These are phyloP conservation scores for Ochotona curzoniae DNA, from an alignment of 2,113 vertebrate genomes.

Conservation along the genomic window DNA sequence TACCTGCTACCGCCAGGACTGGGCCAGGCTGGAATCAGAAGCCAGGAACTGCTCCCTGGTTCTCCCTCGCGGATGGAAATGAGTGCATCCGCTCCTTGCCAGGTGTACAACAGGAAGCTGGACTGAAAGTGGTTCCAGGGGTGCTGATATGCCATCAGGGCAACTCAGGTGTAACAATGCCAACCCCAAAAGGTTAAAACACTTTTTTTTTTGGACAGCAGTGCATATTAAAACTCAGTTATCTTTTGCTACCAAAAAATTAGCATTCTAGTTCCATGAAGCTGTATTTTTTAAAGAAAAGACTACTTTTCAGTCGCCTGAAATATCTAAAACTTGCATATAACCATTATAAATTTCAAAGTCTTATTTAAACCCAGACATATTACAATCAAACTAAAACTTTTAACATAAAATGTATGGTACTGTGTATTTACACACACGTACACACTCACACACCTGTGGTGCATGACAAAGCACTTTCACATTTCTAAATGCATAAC, in stretches of 20 bases:
- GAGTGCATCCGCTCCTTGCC: too few relatives aligned
- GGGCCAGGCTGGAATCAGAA: too few relatives aligned
- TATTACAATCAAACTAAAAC: constrained; percentile 7
- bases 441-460: not conserved
- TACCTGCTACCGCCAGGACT: too few relatives aligned
- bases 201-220: too few relatives aligned
- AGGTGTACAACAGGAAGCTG: too few relatives aligned
- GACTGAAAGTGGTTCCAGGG: too few relatives aligned
- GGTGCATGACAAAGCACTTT: constrained; percentile 42
- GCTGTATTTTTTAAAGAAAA: constrained; percentile 13
- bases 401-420: constrained; percentile 41
- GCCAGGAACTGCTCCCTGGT: too few relatives aligned
- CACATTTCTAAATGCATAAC: not conserved
- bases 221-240: not conserved
- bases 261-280: constrained; percentile 5
- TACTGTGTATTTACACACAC: not conserved
- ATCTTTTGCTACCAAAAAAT: constrained; percentile 39
- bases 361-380: constrained; percentile 36
- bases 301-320: not conserved
- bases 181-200: too few relatives aligned
- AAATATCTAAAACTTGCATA: constrained; percentile 47
- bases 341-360: constrained; percentile 6
- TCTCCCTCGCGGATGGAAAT: too few relatives aligned
- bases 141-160: too few relatives aligned
- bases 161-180: too few relatives aligned